Evolutionary conservation across 1,140 invertebrate species (phyloP), one percentile per base, ranked within the genome.

Genomic region (Camponotus pennsylvanicus): DNA sequence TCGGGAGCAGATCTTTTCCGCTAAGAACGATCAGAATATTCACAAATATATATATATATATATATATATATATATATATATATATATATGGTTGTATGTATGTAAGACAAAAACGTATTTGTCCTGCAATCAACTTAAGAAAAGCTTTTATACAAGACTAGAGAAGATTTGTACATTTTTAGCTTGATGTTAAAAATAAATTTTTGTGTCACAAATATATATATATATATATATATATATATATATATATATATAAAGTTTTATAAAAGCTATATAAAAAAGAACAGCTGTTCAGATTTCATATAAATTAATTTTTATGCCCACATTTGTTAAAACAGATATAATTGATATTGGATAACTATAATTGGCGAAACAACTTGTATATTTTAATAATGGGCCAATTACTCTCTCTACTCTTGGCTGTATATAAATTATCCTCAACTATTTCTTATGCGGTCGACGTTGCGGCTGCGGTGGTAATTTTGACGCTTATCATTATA

Each of bases 401-500:
- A 61, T 63, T 83, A 49, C 55, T 18, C 49, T 52, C 49, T 52
- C 3, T 18, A 40, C 13, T n/a, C 49, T 61, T 9, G 27, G 27
- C 5, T 75, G 63, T 9, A 83, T 75, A 75, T 6, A 75, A 73
- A 75, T 83, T 82, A 73, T 4, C 9, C 18, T 21, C n/a, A 75
- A 75, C 55, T 63, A 83, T 83, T 75, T 83, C 69, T 83, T 83
- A 73, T 32, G 69, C 69, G 66, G 66, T 57, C 11, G 15, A 52
- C 27, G 27, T 61, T 75, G 79, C 18, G 69, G 69, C 32, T 21
- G 69, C 55, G 27, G 67, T 40, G 79, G 55, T 75, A 75, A 75
- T 83, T 83, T 75, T 83, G 69, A 83, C 79, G 69, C 69, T 83
- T 83, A 83, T 75, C 79, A 83, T 83, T 83, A 83, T 75, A 69